These are phyloP conservation scores for Desmophyllum pertusum DNA, from an alignment of 92 coral and sea anemone species.

Conservation along the genomic window DNA sequence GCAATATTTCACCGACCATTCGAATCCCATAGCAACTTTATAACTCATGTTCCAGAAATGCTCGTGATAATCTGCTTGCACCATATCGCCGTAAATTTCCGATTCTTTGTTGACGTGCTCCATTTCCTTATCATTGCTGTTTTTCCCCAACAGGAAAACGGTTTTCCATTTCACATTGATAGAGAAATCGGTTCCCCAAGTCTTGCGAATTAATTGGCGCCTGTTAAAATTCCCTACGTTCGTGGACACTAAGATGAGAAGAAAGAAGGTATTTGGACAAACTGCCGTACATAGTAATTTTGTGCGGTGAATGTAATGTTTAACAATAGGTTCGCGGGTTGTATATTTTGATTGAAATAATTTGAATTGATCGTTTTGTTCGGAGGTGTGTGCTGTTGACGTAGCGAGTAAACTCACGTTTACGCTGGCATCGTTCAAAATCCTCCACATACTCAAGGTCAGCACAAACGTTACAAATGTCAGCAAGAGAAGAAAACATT, in stretches of 20 bases:
- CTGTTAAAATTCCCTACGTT: conserved; percentile 43
- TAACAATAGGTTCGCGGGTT: neutral
- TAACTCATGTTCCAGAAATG: conserved; percentile 51
- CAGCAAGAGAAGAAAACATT: neutral
- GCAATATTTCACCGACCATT: conserved; percentile 66
- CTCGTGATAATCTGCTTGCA: conserved; percentile 44
- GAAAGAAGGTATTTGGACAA: neutral
- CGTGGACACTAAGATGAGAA: conserved; percentile 55
- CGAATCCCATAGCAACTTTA: conserved; percentile 71
- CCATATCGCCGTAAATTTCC: conserved; percentile 49
- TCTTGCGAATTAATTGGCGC: conserved; percentile 51
- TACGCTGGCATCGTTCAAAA: neutral
- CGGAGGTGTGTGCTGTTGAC: neutral
- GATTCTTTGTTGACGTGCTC: conserved; percentile 14
- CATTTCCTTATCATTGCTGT: conserved; percentile 18
- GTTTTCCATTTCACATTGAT: conserved; percentile 44
- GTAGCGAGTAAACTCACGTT: neutral
- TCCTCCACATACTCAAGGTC: neutral
- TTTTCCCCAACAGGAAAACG: conserved; percentile 41
- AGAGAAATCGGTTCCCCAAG: conserved; percentile 56
- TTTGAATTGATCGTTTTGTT: neutral
- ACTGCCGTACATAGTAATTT: neutral
- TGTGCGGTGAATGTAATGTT: neutral
- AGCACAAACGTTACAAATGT: neutral
- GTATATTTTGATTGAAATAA: neutral